These are phyloP conservation scores for Drosophila sucinea DNA, from an alignment of 1,140 invertebrate species.

Conservation along the genomic window DNA sequence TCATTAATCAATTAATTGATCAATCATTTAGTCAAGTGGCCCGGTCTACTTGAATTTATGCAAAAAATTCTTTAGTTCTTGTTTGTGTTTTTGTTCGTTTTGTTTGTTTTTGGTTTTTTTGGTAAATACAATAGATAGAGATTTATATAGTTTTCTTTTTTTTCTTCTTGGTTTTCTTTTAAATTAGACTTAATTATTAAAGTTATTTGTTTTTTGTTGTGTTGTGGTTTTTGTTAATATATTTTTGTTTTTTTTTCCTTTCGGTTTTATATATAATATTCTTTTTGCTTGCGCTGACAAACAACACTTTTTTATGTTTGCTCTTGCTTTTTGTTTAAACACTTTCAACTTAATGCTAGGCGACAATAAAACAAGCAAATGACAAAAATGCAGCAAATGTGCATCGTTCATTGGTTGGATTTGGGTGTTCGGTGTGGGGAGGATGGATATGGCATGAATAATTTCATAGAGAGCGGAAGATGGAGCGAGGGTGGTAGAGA, in stretches of 20 bases:
- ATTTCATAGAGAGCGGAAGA: constrained; percentile 2
- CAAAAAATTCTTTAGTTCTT: constrained; percentile 9
- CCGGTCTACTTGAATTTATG: constrained; percentile 13
- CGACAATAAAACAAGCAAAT: constrained; percentile 9
- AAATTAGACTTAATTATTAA: constrained; percentile 10
- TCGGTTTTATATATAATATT: not conserved
- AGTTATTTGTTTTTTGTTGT: not conserved
- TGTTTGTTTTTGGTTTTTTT: not conserved
- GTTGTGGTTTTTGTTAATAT: constrained; percentile 9
- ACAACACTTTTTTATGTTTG: constrained; percentile 7
- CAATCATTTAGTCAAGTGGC: constrained; percentile 8
- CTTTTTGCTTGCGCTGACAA: not conserved
- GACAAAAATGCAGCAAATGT: constrained; percentile 7
- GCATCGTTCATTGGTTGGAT: constrained; percentile 1
- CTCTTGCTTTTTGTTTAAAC: constrained; percentile 10
- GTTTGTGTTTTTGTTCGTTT: constrained; percentile 1
- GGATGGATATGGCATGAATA: constrained; percentile 7
- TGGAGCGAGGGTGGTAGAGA: not conserved
- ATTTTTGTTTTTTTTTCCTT: not conserved
- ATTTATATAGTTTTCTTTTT: constrained; percentile 5
- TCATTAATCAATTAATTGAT: constrained; percentile 1
- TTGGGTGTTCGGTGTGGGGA: not conserved
- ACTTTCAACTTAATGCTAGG: constrained; percentile 10
- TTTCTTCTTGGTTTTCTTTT: not conserved
- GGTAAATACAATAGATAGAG: constrained; percentile 12